Evolutionary conservation across 2,797 vertebrate species (phyloP).

Genomic region (Mormyrops boulengeri): DNA sequence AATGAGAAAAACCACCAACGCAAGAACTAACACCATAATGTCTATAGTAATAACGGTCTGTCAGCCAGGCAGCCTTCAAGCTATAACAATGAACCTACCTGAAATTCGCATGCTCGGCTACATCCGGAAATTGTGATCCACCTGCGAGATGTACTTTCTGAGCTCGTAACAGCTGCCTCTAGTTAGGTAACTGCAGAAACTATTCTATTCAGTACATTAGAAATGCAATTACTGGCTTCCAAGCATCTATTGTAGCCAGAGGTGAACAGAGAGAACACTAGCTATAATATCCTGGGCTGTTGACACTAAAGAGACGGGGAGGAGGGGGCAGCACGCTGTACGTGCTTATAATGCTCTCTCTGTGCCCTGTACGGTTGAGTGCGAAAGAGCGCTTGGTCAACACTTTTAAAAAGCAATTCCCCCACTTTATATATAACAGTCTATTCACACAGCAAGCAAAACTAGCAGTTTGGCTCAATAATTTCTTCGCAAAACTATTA

Average conservation of each 20-base stretch:
- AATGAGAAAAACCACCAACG: not conserved
- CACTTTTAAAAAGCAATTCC: conserved; percentile 70
- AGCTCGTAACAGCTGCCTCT: conserved; percentile 68
- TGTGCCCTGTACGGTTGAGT: conserved; percentile 69
- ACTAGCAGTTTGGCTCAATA: conserved; percentile 77
- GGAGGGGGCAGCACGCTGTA: conserved; percentile 53
- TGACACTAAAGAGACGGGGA: conserved; percentile 70
- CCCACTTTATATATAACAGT: conserved; percentile 69
- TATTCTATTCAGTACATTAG: conserved; percentile 71
- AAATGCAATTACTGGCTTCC: conserved; percentile 71
- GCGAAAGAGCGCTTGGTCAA: conserved; percentile 65
- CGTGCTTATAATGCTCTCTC: conserved; percentile 63
- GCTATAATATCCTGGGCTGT: conserved; percentile 41
- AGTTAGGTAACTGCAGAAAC: conserved; percentile 69
- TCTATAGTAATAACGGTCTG: not conserved
- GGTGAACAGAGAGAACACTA: conserved; percentile 63
- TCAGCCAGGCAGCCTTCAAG: not conserved
- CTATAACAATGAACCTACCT: conserved; percentile 45
- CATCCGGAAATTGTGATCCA: conserved; percentile 70
- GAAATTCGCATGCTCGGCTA: conserved; percentile 73
- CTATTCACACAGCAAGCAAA: conserved; percentile 2
- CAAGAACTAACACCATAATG: not conserved
- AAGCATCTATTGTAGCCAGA: conserved; percentile 66
- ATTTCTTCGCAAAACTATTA: conserved; percentile 78
- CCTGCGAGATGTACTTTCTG: conserved; percentile 60